These are phyloP conservation scores for Pampus argenteus DNA, from an alignment of 2,797 vertebrate species.

Conservation along the genomic window DNA sequence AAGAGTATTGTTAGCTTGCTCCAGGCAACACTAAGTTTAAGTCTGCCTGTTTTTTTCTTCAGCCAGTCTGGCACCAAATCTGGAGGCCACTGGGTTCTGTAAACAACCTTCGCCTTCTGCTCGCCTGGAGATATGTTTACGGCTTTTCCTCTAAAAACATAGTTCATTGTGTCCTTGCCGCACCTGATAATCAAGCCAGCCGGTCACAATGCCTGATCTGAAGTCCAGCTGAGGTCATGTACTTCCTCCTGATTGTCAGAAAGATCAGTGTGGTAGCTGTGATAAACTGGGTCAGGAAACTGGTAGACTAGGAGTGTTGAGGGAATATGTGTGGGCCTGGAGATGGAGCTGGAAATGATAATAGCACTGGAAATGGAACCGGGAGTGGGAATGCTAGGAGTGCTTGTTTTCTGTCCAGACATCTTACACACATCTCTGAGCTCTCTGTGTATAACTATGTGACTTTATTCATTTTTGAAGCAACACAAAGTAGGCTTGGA, in stretches of 20 bases:
- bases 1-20: conserved; percentile 28
- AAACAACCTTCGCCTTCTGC: conserved; percentile 56
- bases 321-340: conserved; percentile 13
- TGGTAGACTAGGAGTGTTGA: conserved; percentile 35
- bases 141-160: conserved; percentile 29
- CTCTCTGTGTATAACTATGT: conserved; percentile 2
- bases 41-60: conserved; percentile 26
- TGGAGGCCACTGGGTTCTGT: conserved; percentile 42
- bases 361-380: conserved; percentile 11
- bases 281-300: conserved; percentile 72
- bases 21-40: neutral
- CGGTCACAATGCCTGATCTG: conserved; percentile 56
- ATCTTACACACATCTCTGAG: conserved; percentile 22
- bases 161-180: conserved; percentile 57
- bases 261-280: conserved; percentile 48
- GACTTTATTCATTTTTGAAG: conserved; percentile 16
- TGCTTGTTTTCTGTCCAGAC: conserved; percentile 24
- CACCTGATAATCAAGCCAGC: conserved; percentile 49
- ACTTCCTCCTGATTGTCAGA: conserved; percentile 74
- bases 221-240: conserved; percentile 55
- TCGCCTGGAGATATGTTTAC: conserved; percentile 62
- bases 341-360: conserved; percentile 21
- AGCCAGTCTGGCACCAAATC: conserved; percentile 53
- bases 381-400: conserved; percentile 7
- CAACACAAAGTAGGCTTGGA: conserved; percentile 43